phyloP scores from a whole-genome alignment of 2,797 vertebrate species.

The Phrynocephalus vlangalii region DNA sequence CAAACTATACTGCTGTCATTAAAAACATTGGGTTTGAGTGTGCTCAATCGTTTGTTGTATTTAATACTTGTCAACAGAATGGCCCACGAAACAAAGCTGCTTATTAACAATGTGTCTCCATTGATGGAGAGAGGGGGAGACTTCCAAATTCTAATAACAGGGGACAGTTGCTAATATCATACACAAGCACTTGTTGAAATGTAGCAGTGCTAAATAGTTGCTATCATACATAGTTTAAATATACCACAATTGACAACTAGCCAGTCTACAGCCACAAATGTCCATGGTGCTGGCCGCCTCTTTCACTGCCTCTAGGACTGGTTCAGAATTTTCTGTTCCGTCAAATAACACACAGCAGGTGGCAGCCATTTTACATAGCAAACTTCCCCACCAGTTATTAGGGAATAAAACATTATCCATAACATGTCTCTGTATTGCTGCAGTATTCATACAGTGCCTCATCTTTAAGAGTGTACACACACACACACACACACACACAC shows the following conservation, averaged over 20 bases:
- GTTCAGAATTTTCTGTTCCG: neutral
- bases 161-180: neutral
- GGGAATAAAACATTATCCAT: conserved; percentile 18
- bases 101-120: neutral
- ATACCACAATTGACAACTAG: neutral
- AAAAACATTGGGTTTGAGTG: neutral
- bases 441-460: conserved; percentile 6
- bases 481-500: conserved; percentile 26
- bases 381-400: neutral
- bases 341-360: neutral
- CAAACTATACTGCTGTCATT: neutral
- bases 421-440: conserved; percentile 24
- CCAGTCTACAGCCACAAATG: neutral
- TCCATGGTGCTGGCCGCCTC: neutral
- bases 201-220: neutral
- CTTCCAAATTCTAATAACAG: neutral
- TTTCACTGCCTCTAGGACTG: neutral
- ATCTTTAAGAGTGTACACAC: conserved; percentile 25
- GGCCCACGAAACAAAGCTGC: neutral
- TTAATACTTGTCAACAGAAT: too few relatives aligned
- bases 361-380: neutral
- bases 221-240: neutral
- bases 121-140: neutral
- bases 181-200: too few relatives aligned
- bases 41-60: neutral